These are phyloP conservation scores for Chamaea fasciata DNA, from an alignment of 2,113 vertebrate genomes.

Conservation along the genomic window DNA sequence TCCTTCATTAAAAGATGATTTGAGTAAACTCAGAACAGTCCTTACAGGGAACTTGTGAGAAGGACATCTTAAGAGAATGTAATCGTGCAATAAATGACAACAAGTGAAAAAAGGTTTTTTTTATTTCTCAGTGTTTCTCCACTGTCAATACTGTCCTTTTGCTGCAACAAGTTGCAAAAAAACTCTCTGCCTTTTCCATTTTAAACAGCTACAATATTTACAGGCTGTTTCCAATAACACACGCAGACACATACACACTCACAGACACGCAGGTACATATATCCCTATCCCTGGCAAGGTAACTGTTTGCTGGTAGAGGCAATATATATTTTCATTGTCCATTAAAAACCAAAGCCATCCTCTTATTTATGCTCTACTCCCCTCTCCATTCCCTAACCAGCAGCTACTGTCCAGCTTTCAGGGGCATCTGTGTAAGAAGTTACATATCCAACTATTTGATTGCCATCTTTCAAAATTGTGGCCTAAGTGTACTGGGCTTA, in stretches of 20 bases:
- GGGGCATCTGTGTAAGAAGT: not conserved
- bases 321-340: slow-evolving; percentile 50
- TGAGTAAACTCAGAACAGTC: not conserved
- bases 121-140: slow-evolving; percentile 78
- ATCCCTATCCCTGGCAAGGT: slow-evolving; percentile 66
- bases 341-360: not conserved
- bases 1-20: not conserved
- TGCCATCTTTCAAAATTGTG: not conserved
- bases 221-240: slow-evolving; percentile 70
- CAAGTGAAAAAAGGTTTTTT: slow-evolving; percentile 62
- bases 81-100: slow-evolving; percentile 63
- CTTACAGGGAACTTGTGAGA: not conserved
- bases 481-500: not conserved
- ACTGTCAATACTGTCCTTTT: slow-evolving; percentile 76
- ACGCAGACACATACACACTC: slow-evolving; percentile 65
- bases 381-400: slow-evolving; percentile 28
- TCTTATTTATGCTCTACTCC: not conserved
- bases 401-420: slow-evolving; percentile 11
- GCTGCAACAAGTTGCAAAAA: slow-evolving; percentile 72
- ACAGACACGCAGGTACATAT: slow-evolving; percentile 61
- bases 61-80: not conserved
- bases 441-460: not conserved
- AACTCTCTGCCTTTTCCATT: slow-evolving; percentile 68
- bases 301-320: slow-evolving; percentile 73
- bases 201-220: slow-evolving; percentile 80